Percentiles rank a stretch among this genome's conserved stretches.
Conservation (phyloP, 2,797 vertebrate genomes). For the Paratrypauchen microcephalus region DNA sequence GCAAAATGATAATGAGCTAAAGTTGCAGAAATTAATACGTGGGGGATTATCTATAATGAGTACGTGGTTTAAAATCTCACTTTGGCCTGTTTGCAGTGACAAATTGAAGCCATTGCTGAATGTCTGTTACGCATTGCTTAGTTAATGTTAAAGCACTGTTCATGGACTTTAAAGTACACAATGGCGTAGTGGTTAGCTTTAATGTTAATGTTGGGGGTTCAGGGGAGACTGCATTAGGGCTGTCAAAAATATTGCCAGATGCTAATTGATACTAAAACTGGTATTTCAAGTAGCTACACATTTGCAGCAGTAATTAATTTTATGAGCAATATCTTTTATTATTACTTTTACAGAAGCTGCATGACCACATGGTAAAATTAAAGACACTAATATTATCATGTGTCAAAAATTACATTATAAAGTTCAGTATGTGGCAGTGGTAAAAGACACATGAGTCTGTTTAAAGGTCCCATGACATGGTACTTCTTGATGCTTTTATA, state of each 20-base stretch:
- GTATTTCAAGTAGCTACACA: no score
- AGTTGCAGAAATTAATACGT: constrained; percentile 6
- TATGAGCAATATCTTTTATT: no score
- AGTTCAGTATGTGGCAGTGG: not conserved
- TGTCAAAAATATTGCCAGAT: no score
- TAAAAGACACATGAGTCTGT: no score
- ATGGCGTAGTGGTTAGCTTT: not conserved
- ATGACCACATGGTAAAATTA: not conserved
- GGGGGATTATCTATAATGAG: not conserved
- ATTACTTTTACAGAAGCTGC: not conserved
- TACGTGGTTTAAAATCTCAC: constrained; percentile 2
- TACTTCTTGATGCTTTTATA: no score
- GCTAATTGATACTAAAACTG: no score
- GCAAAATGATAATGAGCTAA: constrained; percentile 10
- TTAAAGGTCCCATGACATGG: no score
- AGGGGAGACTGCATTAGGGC: not conserved
- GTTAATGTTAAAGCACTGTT: constrained; percentile 6
- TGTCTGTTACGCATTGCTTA: not conserved
- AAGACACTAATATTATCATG: not conserved
- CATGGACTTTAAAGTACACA: not conserved
- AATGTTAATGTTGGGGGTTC: not conserved
- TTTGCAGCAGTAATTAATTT: no score
- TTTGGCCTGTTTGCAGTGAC: not conserved
- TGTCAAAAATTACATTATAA: not conserved
- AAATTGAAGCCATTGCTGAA: constrained; percentile 2